Evolutionary conservation across 2,888 invertebrate genomes (phyloP), one percentile per base, ranked within the genome.

Genomic region (Protula sp.): DNA sequence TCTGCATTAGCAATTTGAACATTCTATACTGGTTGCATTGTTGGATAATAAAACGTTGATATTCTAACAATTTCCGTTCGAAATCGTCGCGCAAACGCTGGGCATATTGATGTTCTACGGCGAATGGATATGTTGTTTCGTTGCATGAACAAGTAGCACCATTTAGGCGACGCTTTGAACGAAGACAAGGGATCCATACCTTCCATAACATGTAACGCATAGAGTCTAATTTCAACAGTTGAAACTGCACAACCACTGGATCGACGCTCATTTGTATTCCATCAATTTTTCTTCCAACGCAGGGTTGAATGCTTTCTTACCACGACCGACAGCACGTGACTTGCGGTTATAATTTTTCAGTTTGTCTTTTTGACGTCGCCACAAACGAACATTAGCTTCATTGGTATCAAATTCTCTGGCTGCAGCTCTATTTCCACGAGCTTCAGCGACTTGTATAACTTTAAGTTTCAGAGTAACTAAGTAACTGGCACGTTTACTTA

Each of bases 1-100:
- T 55, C 55, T 26, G 27, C 47, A 28, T 55, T 55, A 47, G 2
- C 47, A 19, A 47, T 55, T 3, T 26, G 9, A 3, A 26, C 24
- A 30, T 22, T 24, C n/a, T 19, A 31, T 54, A 54, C 30, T 30
- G 1, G 30, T 54, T 38, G 22, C 31, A 2, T 30, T 29, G 22
- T 30, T 38, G n/a, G 54, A 28, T 54, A n/a, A 54, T n/a, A n/a
- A 54, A 54, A 2, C 31, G 19, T 30, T 54, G 54, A 2, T 30
- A 54, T 5, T 54, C 14, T 19, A 30, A 1, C 54, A 54, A n/a
- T n/a, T 54, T 29, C 1, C n/a, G 30, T 30, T 54, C 31, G n/a
- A 30, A 54, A 30, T 54, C 31, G n/a, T 30, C 31, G 19, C 30
- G 54, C 29, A 54, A n/a, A 4, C 2, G 19, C 31, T 54, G 52